phyloP scores from a whole-genome alignment of 2,888 invertebrate genomes.

The Cephus pulcher region DNA sequence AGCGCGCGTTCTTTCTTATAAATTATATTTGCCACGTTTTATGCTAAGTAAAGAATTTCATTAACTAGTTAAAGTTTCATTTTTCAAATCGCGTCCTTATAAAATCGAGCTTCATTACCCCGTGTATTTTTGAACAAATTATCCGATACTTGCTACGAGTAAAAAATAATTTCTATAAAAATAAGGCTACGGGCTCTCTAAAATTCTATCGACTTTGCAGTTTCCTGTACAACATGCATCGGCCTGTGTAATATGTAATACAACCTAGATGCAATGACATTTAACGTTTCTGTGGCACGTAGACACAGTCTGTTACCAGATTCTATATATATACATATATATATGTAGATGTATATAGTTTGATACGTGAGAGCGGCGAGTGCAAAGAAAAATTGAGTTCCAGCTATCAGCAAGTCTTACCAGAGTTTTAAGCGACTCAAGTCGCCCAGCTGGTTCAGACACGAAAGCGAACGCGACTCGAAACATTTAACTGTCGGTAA shows the following conservation, averaged over 20 bases:
- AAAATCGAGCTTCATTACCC: background rate
- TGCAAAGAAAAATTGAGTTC: slow-evolving; percentile 6
- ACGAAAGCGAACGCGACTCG: background rate
- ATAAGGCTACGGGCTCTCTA: background rate
- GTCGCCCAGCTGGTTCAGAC: background rate
- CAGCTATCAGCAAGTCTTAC: background rate
- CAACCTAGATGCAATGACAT: slow-evolving; percentile 23
- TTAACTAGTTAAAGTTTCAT: background rate
- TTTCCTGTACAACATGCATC: slow-evolving; percentile 11
- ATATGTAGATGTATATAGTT: background rate
- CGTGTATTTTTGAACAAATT: background rate
- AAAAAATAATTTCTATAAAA: background rate
- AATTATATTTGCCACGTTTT: background rate
- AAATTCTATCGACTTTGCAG: slow-evolving; percentile 9
- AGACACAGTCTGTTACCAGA: background rate
- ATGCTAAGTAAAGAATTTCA: background rate
- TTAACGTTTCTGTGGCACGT: slow-evolving; percentile 17
- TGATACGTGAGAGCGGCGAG: slow-evolving; percentile 3
- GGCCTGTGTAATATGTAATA: slow-evolving; percentile 18
- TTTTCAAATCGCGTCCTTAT: background rate
- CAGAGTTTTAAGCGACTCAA: background rate
- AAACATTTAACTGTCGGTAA: background rate
- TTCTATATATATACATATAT: background rate
- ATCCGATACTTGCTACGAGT: background rate
- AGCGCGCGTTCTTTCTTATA: background rate